Percentiles rank a stretch among this genome's conserved stretches.
Conservation (phyloP, 2,113 vertebrate species). For the Pao palembangensis region DNA sequence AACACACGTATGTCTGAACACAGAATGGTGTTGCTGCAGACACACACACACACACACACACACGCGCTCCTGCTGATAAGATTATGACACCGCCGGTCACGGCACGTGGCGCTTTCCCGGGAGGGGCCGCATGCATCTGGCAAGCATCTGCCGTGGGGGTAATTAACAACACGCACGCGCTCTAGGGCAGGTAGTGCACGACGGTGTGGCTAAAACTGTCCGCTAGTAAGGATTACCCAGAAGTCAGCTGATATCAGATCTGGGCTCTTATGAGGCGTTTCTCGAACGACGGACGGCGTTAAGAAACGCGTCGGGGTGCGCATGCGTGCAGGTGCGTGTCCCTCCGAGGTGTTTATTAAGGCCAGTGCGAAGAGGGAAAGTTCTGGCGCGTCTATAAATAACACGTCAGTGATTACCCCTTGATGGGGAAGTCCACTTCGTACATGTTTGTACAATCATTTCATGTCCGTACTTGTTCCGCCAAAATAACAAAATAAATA, state of each 20-base stretch:
- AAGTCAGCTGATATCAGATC: conserved; percentile 6
- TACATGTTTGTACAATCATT: conserved; percentile 5
- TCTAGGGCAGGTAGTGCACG: conserved; percentile 39
- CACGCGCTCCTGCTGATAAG: not conserved
- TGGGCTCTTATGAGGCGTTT: not conserved
- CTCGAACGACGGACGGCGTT: conserved; percentile 23
- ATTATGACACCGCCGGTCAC: not conserved
- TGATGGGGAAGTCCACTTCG: not conserved
- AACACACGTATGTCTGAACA: conserved; percentile 10
- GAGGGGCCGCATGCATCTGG: conserved; percentile 37
- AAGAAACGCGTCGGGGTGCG: conserved; percentile 11
- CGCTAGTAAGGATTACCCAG: not conserved
- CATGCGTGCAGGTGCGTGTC: not conserved
- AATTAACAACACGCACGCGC: conserved; percentile 13
- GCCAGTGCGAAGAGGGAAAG: conserved; percentile 14
- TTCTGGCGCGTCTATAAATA: conserved; percentile 27
- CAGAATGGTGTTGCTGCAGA: conserved; percentile 4
- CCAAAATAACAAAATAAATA: too few relatives aligned
- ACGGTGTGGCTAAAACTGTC: not conserved
- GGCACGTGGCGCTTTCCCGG: conserved; percentile 31
- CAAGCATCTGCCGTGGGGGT: conserved; percentile 41
- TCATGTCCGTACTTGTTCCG: not conserved
- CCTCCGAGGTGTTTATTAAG: conserved; percentile 16
- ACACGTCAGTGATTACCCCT: conserved; percentile 25
- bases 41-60: not conserved